A percentile compares a stretch with the other conserved stretches of the same genome.
phyloP scores from a whole-genome alignment of 37 sponge, comb jelly and placozoan species.

The Halisarca cf. caerulea region DNA sequence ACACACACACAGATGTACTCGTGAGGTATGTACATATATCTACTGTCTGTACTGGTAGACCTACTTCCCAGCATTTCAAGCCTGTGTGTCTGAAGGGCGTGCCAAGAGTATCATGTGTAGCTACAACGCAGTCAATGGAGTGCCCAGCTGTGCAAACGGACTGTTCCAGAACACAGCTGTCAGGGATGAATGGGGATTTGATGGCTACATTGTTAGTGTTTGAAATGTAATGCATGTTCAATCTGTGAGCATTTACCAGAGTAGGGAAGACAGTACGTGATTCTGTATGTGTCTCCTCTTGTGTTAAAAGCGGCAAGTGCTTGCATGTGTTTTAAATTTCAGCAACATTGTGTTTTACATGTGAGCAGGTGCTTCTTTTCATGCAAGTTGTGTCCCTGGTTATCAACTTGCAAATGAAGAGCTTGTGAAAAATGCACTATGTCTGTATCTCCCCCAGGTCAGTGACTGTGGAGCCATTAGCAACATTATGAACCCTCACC shows the following conservation, averaged over 20 bases:
- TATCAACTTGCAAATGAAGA: too few relatives aligned
- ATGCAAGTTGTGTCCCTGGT: too few relatives aligned
- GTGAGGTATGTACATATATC: not conserved
- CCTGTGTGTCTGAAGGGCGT: slow-evolving; percentile 45
- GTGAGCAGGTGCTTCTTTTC: too few relatives aligned
- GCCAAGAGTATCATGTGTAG: slow-evolving; percentile 78
- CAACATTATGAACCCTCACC: slow-evolving; percentile 53
- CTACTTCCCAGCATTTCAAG: slow-evolving; percentile 59
- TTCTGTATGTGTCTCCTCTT: too few relatives aligned
- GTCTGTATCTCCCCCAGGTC: slow-evolving; percentile 28
- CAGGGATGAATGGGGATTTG: slow-evolving; percentile 66
- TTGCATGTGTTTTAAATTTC: too few relatives aligned
- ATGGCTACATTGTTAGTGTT: slow-evolving; percentile 62
- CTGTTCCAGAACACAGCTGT: slow-evolving; percentile 66
- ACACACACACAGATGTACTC: not conserved
- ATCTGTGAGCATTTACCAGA: too few relatives aligned
- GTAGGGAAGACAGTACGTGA: too few relatives aligned
- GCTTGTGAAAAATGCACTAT: not conserved
- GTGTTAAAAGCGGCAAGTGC: too few relatives aligned
- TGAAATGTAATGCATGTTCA: too few relatives aligned
- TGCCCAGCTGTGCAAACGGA: slow-evolving; percentile 75
- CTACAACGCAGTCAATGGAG: slow-evolving; percentile 83
- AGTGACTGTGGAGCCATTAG: slow-evolving; percentile 85
- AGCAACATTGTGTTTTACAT: too few relatives aligned
- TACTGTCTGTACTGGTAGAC: slow-evolving; percentile 25